A percentile compares a stretch with the other conserved stretches of the same genome.
Conservation (phyloP, 1,140 invertebrate genomes). For the Idris sp. region DNA sequence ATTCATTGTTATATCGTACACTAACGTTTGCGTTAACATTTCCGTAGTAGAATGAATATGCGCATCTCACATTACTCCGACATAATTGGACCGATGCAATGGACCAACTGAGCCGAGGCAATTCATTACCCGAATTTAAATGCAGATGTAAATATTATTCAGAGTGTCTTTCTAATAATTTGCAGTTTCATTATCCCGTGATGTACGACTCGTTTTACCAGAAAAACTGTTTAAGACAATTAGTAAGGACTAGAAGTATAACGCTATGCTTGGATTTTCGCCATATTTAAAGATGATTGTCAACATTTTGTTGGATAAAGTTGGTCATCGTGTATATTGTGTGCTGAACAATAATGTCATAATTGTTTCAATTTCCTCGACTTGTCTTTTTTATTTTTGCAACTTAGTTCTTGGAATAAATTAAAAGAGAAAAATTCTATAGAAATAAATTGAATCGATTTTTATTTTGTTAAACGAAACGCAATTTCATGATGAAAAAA, state of each 20-base stretch:
- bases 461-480: slow-evolving; percentile 15
- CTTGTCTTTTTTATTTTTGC: slow-evolving; percentile 11
- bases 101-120: slow-evolving; percentile 25
- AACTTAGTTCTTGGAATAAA: neutral
- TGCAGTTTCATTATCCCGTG: slow-evolving; percentile 38
- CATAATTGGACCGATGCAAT: slow-evolving; percentile 34
- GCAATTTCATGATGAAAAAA: slow-evolving; percentile 9
- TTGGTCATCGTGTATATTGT: slow-evolving; percentile 3
- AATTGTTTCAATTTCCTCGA: slow-evolving; percentile 22
- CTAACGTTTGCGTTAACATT: slow-evolving; percentile 39
- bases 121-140: slow-evolving; percentile 43
- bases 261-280: slow-evolving; percentile 22
- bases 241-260: slow-evolving; percentile 18
- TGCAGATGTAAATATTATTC: slow-evolving; percentile 50
- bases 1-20: slow-evolving; percentile 22
- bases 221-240: slow-evolving; percentile 50
- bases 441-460: slow-evolving; percentile 20
- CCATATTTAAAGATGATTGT: slow-evolving; percentile 49
- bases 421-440: neutral
- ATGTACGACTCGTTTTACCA: slow-evolving; percentile 32
- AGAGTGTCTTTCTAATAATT: slow-evolving; percentile 41
- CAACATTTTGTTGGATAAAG: slow-evolving; percentile 34
- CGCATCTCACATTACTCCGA: slow-evolving; percentile 17
- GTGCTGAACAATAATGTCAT: neutral
- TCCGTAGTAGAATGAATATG: slow-evolving; percentile 4